Evolutionary conservation across 2,797 vertebrate genomes (phyloP), one percentile per base, ranked within the genome.

Genomic region (Labeo calbasu): DNA sequence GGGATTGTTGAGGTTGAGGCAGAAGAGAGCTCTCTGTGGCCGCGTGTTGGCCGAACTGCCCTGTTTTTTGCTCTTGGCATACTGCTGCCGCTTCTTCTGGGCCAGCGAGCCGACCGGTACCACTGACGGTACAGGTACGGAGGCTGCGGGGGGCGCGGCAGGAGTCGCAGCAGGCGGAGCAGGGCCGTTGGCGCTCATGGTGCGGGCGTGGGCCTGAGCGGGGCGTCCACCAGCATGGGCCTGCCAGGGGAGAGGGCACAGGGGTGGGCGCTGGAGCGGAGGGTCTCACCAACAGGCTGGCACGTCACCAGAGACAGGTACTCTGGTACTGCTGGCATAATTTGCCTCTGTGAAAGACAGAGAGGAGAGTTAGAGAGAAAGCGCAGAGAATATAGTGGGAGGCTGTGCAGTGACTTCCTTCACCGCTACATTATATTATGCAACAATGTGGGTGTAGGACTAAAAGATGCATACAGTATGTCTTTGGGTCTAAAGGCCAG

Each of bases 1-100:
- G 89, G 98, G 98, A 93, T 99, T 99, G 94, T 98, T 99, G 92
- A 99, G 97, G 83, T 96, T 98, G 92, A 99, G 96, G 92, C 98
- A 99, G 95, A 99, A 99, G 88, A 99, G 96, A 91, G 98, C 98
- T 53, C 98, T 96, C 77, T 96, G 95, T 46, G 98, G 97, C 92
- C 98, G 94, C 93, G 96, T 98, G 94, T 97, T 99, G 84, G 96
- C 96, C 0, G 96, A 97, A 85, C 96, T 96, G 94, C 97, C 97
- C 94, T 99, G 97, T 92, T 99, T 99, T 96, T 99, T 99, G 96
- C 97, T 99, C 95, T 99, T 99, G 94, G 98, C 96, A 90, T 99
- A 99, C 95, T 99, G 98, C 94, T 97, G 96, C 93, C 98, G 96
- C 96, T 99, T 99, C 96, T 98, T 99, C 96, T 99, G 97, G 93